These are phyloP conservation scores for Temnothorax longispinosus DNA, from an alignment of 1,140 invertebrate species.

Conservation along the genomic window DNA sequence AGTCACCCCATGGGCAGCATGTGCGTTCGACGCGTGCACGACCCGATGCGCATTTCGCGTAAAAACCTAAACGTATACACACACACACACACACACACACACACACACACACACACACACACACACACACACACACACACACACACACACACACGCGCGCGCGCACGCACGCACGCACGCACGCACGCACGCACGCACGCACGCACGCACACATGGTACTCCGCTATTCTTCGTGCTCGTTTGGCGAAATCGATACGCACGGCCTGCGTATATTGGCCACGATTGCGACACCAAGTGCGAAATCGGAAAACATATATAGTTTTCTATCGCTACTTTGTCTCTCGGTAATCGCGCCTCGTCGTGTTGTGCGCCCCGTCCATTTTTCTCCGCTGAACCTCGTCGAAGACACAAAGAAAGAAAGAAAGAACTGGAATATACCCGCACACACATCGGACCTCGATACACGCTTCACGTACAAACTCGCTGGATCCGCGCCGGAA, in stretches of 20 bases:
- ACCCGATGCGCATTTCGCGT: constrained; percentile 47
- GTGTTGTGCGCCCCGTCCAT: background rate
- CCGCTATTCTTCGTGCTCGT: constrained; percentile 66
- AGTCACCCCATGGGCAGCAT: background rate
- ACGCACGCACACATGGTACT: background rate
- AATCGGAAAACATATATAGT: constrained; percentile 10
- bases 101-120: background rate
- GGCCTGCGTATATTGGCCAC: constrained; percentile 46
- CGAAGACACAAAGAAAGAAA: background rate
- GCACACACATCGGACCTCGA: background rate
- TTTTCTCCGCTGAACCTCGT: background rate
- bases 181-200: background rate
- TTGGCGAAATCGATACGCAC: constrained; percentile 70
- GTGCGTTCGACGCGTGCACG: constrained; percentile 10
- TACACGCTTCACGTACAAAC: background rate
- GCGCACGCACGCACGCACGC: background rate
- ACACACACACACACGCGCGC: background rate
- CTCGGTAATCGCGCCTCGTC: background rate
- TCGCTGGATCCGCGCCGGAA: background rate
- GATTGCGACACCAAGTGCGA: constrained; percentile 52
- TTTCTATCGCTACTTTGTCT: background rate
- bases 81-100: background rate
- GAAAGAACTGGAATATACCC: background rate
- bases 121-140: background rate
- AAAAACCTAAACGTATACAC: constrained; percentile 27